Base-by-base conservation (phyloP, 2,797 vertebrate genomes). In the Trachurus trachurus region DNA sequence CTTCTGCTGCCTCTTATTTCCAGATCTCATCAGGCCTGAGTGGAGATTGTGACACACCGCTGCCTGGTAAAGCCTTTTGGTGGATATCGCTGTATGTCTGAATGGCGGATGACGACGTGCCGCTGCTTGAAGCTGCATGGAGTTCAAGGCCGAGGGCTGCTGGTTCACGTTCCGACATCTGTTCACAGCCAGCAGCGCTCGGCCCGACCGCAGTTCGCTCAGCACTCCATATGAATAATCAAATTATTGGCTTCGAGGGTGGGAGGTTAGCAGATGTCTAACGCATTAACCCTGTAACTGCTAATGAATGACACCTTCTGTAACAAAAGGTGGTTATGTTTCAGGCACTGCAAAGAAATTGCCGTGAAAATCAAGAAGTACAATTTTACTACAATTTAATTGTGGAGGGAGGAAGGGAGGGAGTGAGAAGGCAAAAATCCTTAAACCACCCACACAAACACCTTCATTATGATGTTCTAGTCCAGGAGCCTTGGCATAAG, bases 111-210 rank as follows among this genome's bases (percentile, higher is more conserved):
- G 64, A 87, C 5, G 71, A 67, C 67, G 6, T 68, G 0, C 47
- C 61, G n/a, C 72, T 42, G 87, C 82, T 83, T 47, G 66, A 68
- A 82, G 79, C 81, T 29, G 50, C 16, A 9, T 60, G 77, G 34
- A 77, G 74, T 52, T 78, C 70, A 73, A 71, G 52, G 79, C 87
- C 47, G 59, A 79, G 74, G 88, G 76, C 77, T 62, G 71, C 82
- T 66, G 37, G 83, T 84, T 93, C 84, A 88, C 73, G 29, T 88
- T 87, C 73, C 70, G 85, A 91, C 92, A 93, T 94, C 92, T 92
- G 93, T 85, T 94, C 87, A 87, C 83, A 81, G 85, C 87, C 76
- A 66, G 82, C 63, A 74, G 77, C 62, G 26, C 73, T 72, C 29
- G 22, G 76, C 71, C 75, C 2, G 19, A 82, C 82, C 67, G 49